Evolutionary conservation across 1,140 invertebrate species (phyloP).

Genomic region (Psilanteris sp.): DNA sequence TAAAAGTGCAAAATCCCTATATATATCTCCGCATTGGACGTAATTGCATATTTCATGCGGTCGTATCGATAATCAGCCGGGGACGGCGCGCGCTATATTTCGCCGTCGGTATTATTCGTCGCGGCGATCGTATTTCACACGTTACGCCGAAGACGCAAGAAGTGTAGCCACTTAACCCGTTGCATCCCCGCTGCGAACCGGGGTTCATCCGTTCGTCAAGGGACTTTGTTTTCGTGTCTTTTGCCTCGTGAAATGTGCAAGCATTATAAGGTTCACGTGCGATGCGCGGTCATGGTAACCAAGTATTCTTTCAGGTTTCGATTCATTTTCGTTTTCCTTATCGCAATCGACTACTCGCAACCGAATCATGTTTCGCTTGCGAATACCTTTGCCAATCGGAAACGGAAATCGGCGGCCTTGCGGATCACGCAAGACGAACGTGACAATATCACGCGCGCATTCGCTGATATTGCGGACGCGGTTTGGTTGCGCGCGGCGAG

Average conservation of each 20-base stretch:
- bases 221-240: background rate
- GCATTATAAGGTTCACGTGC: background rate
- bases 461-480: background rate
- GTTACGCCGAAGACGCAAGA: too few species aligned
- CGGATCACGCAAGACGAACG: background rate
- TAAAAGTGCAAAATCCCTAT: too few species aligned
- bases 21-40: too few species aligned
- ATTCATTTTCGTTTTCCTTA: constrained; percentile 10
- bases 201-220: background rate
- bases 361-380: too few species aligned
- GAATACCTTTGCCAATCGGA: background rate
- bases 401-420: constrained; percentile 1
- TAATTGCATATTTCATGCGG: too few species aligned
- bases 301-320: constrained; percentile 5
- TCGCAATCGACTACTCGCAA: background rate
- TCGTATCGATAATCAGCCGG: too few species aligned
- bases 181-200: background rate
- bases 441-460: background rate
- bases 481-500: too few species aligned
- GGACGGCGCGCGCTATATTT: too few species aligned
- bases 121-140: too few species aligned
- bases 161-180: too few species aligned
- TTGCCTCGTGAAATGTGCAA: constrained; percentile 8
- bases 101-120: too few species aligned
- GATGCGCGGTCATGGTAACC: constrained; percentile 2